Percentiles rank a stretch among this genome's conserved stretches.
Evolutionary conservation across 2,797 vertebrate genomes (phyloP).

Genomic region (Pempheris klunzingeri): DNA sequence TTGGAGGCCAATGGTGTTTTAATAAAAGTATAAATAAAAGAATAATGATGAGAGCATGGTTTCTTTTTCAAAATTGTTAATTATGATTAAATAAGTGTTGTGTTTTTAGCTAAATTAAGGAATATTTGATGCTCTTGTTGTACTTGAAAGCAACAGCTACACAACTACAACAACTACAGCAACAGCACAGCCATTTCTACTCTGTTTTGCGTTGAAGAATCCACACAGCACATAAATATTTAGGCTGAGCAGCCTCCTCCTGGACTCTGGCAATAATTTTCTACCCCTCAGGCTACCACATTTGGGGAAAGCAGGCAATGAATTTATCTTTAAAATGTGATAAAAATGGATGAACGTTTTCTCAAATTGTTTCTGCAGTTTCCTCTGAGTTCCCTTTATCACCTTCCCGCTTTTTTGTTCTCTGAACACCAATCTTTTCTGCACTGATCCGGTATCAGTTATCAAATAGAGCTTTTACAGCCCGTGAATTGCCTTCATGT

Average conservation of each 20-base stretch:
- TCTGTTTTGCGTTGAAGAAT: constrained; percentile 21
- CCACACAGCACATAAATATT: constrained; percentile 55
- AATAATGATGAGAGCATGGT: constrained; percentile 31
- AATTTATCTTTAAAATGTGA: constrained; percentile 59
- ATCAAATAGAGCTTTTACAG: constrained; percentile 42
- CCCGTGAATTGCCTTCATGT: constrained; percentile 11
- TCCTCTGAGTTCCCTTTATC: constrained; percentile 56
- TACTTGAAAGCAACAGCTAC: not conserved
- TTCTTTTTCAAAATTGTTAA: constrained; percentile 32
- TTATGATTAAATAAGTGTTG: constrained; percentile 7
- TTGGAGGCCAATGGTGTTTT: constrained; percentile 82
- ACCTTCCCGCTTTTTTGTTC: constrained; percentile 35
- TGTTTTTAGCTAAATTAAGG: not conserved
- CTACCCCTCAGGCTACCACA: constrained; percentile 37
- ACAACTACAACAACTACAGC: not conserved
- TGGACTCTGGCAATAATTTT: constrained; percentile 31
- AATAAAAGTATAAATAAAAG: constrained; percentile 80
- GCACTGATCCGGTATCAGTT: constrained; percentile 18
- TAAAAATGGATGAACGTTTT: constrained; percentile 58
- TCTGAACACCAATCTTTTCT: constrained; percentile 44
- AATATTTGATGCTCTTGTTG: constrained; percentile 6
- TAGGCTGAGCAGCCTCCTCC: constrained; percentile 32
- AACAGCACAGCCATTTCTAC: not conserved
- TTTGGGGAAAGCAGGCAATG: constrained; percentile 44
- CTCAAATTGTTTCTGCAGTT: constrained; percentile 27